These are phyloP conservation scores for Pimpla rufipes DNA, from an alignment of 2,888 invertebrate genomes.

Conservation along the genomic window DNA sequence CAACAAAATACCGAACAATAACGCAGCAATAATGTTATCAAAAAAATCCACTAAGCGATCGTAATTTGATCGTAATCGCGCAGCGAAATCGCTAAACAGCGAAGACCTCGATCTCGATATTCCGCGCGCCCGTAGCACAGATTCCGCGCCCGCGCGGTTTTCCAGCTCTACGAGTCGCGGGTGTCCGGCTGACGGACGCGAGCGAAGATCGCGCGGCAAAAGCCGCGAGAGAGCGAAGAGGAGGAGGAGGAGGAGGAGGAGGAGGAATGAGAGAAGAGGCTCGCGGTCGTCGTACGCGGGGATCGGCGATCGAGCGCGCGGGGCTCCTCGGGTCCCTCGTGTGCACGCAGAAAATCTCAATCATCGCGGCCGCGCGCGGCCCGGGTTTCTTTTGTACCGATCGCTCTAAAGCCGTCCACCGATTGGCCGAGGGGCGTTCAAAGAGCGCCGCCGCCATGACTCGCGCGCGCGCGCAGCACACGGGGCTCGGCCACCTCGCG, in stretches of 20 bases:
- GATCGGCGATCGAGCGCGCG: neutral
- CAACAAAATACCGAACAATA: no score
- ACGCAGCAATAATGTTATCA: neutral
- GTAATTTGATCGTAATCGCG: no score
- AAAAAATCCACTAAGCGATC: no score
- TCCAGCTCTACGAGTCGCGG: neutral
- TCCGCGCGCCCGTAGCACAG: neutral
- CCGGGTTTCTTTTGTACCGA: conserved; percentile 80
- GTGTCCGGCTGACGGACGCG: conserved; percentile 41
- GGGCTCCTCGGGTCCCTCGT: conserved; percentile 42
- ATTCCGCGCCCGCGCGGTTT: neutral
- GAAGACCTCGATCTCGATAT: conserved; percentile 29
- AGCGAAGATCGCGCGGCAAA: neutral
- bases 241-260: neutral
- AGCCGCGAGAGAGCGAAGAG: neutral
- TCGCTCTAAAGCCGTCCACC: conserved; percentile 79
- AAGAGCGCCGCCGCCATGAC: conserved; percentile 85
- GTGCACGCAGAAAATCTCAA: conserved; percentile 81
- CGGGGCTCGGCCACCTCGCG: conserved; percentile 73
- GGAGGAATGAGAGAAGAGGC: conserved; percentile 38
- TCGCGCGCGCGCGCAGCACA: conserved; percentile 74
- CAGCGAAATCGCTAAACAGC: conserved; percentile 27
- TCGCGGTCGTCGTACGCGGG: conserved; percentile 32
- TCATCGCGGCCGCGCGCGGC: conserved; percentile 74
- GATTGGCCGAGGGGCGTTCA: conserved; percentile 84